A percentile compares a stretch with the other conserved stretches of the same genome.
phyloP scores from a whole-genome alignment of 2,113 vertebrate species.

The Scalopus aquaticus region DNA sequence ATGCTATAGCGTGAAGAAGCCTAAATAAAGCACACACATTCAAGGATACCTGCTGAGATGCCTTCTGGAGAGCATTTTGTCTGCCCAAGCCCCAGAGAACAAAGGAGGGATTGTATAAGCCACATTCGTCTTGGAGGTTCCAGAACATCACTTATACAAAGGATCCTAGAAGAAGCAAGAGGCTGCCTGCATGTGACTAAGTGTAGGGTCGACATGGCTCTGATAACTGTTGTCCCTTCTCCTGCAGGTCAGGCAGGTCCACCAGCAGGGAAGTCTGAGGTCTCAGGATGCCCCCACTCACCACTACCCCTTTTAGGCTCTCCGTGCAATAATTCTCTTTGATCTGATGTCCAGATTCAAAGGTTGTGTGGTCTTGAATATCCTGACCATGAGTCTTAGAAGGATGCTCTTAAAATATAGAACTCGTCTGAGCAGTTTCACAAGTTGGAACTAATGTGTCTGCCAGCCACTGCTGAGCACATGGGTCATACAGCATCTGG shows the following conservation, averaged over 20 bases:
- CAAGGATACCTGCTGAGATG: conserved; percentile 41
- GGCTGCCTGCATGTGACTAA: neutral
- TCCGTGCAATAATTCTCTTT: neutral
- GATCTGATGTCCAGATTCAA: neutral
- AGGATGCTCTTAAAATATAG: neutral
- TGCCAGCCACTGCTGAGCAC: neutral
- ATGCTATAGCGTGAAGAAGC: conserved; percentile 6
- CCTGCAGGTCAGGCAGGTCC: neutral
- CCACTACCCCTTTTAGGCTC: neutral
- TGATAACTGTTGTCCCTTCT: fast-evolving
- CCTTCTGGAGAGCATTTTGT: conserved; percentile 58
- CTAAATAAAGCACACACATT: conserved; percentile 33
- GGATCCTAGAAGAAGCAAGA: neutral
- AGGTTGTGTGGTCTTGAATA: neutral
- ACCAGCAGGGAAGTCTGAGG: neutral
- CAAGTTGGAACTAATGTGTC: neutral
- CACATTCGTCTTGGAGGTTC: neutral
- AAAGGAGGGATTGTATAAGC: neutral
- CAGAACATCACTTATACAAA: neutral
- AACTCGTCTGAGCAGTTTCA: neutral
- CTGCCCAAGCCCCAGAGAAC: neutral
- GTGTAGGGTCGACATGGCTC: neutral
- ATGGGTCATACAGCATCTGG: neutral
- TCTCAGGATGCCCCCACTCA: neutral
- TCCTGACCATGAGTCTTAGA: neutral